These are phyloP conservation scores for Microplitis mediator DNA, from an alignment of 1,140 invertebrate genomes.

Conservation along the genomic window DNA sequence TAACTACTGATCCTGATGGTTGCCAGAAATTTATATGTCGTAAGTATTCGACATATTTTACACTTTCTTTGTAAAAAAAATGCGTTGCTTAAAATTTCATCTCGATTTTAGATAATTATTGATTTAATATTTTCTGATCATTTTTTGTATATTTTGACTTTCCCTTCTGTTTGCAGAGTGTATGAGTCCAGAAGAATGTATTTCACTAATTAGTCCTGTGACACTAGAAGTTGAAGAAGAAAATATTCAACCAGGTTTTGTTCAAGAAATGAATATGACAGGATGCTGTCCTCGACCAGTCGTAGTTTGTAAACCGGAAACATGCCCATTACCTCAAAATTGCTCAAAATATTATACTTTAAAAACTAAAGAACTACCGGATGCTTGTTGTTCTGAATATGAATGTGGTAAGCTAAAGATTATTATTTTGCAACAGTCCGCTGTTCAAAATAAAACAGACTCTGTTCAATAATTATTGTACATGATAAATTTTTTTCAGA, in stretches of 20 bases:
- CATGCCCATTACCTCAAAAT: slow-evolving; percentile 64
- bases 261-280: slow-evolving; percentile 62
- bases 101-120: background rate
- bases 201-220: slow-evolving; percentile 43
- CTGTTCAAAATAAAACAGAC: background rate
- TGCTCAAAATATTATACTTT: slow-evolving; percentile 69
- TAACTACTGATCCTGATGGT: slow-evolving; percentile 65
- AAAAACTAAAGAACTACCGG: slow-evolving; percentile 52
- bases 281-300: slow-evolving; percentile 73
- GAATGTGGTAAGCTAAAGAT: slow-evolving; percentile 66
- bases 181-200: slow-evolving; percentile 72
- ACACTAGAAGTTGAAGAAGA: slow-evolving; percentile 49
- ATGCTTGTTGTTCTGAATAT: slow-evolving; percentile 70
- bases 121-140: slow-evolving; percentile 5
- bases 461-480: slow-evolving; percentile 13
- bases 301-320: slow-evolving; percentile 66
- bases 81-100: background rate
- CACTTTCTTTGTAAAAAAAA: background rate
- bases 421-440: slow-evolving; percentile 8
- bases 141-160: background rate
- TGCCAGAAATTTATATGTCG: slow-evolving; percentile 75
- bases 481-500: slow-evolving; percentile 52
- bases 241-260: slow-evolving; percentile 66
- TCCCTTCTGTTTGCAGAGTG: slow-evolving; percentile 64
- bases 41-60: slow-evolving; percentile 49